These are phyloP conservation scores for Rhinopomastus cyanomelas DNA, from an alignment of 2,113 vertebrate species.

Conservation along the genomic window DNA sequence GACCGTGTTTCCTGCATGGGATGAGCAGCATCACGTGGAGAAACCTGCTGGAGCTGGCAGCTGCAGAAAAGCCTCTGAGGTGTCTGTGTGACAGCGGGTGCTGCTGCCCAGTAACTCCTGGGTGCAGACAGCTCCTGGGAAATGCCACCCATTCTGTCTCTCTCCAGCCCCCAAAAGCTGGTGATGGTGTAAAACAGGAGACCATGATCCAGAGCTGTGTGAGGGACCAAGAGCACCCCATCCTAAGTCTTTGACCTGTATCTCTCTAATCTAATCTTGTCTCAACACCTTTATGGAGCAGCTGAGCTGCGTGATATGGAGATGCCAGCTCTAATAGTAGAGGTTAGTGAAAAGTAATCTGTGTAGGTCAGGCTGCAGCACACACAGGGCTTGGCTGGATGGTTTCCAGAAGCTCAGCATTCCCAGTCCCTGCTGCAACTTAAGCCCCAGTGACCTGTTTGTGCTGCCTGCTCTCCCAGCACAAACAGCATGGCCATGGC, in stretches of 20 bases:
- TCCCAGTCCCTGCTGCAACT: not conserved
- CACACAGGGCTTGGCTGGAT: not conserved
- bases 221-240: not conserved
- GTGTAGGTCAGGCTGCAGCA: not conserved
- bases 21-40: not conserved
- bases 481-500: not conserved
- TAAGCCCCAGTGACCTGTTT: not conserved
- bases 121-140: not conserved
- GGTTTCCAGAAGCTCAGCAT: not conserved
- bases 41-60: not conserved
- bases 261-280: constrained; percentile 2
- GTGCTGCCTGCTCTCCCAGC: not conserved
- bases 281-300: not conserved
- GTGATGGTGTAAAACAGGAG: not conserved
- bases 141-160: not conserved
- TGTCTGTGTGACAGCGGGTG: not conserved
- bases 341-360: constrained; percentile 19
- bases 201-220: not conserved
- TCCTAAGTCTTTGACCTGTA: not conserved
- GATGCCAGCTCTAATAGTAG: not conserved
- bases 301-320: constrained; percentile 23
- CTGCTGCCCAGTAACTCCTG: not conserved
- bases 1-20: not conserved
- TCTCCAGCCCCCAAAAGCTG: not conserved
- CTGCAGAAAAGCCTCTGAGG: not conserved